Evolutionary conservation across 2,888 invertebrate species (phyloP), one percentile per base, ranked within the genome.

Genomic region (Amphipyra berbera): DNA sequence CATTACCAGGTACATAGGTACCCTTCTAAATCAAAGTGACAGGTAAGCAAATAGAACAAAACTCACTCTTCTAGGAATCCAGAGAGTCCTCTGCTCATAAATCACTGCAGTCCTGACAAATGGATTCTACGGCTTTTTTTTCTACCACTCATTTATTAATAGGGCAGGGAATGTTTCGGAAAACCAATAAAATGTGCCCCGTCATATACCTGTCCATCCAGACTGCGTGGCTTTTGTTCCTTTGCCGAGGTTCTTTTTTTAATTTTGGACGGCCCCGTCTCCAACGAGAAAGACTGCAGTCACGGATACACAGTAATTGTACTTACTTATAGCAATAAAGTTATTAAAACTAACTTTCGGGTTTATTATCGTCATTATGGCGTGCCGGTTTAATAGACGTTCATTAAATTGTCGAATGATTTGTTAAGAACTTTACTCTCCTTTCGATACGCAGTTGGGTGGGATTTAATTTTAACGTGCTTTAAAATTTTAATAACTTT

Each of bases 11-110:
- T 72, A 78, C 73, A 73, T 81, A 82, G 73, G 77, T 78, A 83
- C 84, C 84, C 80, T 70, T 90, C 90, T 94, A 94, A 94, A 94
- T 95, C 94, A 94, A 87, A 83, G 87, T 91, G 94, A 94, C 95
- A 94, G 93, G 93, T 94, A 91, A 92, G 94, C 91, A 94, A 95
- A 95, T 93, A 95, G 94, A 92, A 94, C 93, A 94, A 94, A 94
- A 92, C 90, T 86, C 81, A 83, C 83, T 92, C 90, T 95, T 94
- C 95, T 90, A 92, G 91, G 95, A 94, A 95, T 89, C 86, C 88
- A 88, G 77, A 88, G 88, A 91, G 93, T 92, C 92, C 91, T 92
- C 83, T 48, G 85, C 80, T 87, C 94, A 94, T 95, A 95, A 95
- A 94, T 95, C 94, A 94, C 93, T 74, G 77, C 82, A 78, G 87